Percentiles rank a stretch among this genome's conserved stretches.
Evolutionary conservation across 2,797 vertebrate species (phyloP).

Genomic region (Pangasius macronema): DNA sequence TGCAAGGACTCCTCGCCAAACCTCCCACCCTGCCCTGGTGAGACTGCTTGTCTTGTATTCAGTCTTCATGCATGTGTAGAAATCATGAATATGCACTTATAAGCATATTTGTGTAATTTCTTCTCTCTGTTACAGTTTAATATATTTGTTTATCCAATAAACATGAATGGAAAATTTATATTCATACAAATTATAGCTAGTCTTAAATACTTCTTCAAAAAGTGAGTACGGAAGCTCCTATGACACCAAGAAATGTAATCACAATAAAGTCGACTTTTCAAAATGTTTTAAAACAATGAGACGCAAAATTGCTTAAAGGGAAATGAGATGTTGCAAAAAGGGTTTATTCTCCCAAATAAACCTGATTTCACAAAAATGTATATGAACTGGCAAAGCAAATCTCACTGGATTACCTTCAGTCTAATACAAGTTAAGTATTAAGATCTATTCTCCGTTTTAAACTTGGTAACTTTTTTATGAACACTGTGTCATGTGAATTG

Average conservation of each 20-base stretch:
- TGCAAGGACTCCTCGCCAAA: slow-evolving; percentile 86
- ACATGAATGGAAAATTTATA: neutral
- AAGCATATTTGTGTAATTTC: neutral
- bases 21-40: slow-evolving; percentile 87
- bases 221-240: neutral
- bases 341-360: neutral
- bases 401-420: neutral
- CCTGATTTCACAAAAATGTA: neutral
- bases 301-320: neutral
- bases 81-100: neutral
- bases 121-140: neutral
- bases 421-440: neutral
- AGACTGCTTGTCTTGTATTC: slow-evolving; percentile 57
- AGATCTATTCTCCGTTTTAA: neutral
- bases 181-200: neutral
- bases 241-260: neutral
- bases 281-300: neutral
- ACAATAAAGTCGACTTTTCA: neutral
- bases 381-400: neutral
- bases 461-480: neutral
- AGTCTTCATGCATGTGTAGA: neutral
- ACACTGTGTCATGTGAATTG: neutral
- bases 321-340: neutral
- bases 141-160: neutral
- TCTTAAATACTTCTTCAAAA: neutral